Conservation (phyloP, 2,113 vertebrate genomes). For the Paratilapia polleni region DNA sequence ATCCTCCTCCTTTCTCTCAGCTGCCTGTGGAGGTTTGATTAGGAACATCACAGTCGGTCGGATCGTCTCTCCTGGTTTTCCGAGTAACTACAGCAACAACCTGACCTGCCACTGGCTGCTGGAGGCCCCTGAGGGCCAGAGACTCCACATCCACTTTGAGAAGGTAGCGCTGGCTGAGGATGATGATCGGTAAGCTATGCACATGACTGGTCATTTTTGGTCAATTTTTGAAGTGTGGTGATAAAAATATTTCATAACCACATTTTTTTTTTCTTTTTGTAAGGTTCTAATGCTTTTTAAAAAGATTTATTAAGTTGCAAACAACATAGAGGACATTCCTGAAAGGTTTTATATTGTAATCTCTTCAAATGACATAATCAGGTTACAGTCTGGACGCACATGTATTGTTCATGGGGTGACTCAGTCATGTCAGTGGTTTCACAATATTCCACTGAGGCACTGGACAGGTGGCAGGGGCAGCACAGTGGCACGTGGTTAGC, state of each 20-base stretch:
- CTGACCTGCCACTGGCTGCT: slow-evolving; percentile 94
- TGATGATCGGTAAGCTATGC: slow-evolving; percentile 86
- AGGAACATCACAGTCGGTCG: slow-evolving; percentile 88
- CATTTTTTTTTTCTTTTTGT: no score
- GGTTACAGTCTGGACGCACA: neutral
- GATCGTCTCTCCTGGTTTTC: slow-evolving; percentile 90
- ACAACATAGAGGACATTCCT: neutral
- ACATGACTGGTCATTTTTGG: neutral
- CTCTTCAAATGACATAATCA: neutral
- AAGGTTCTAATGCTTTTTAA: no score
- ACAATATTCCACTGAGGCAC: no score
- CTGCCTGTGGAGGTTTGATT: slow-evolving; percentile 87
- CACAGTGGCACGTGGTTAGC: no score
- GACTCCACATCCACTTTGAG: slow-evolving; percentile 93
- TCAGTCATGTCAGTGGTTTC: neutral
- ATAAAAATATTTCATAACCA: no score
- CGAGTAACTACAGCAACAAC: slow-evolving; percentile 95
- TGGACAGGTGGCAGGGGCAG: no score
- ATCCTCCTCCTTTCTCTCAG: slow-evolving; percentile 65
- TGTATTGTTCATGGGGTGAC: neutral
- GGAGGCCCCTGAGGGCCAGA: slow-evolving; percentile 85
- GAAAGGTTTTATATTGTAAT: neutral
- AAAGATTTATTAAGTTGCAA: neutral
- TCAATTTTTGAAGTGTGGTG: neutral
- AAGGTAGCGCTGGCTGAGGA: slow-evolving; percentile 95